These are phyloP conservation scores for Micrasema minimum DNA, from an alignment of 1,140 invertebrate species.

Conservation along the genomic window DNA sequence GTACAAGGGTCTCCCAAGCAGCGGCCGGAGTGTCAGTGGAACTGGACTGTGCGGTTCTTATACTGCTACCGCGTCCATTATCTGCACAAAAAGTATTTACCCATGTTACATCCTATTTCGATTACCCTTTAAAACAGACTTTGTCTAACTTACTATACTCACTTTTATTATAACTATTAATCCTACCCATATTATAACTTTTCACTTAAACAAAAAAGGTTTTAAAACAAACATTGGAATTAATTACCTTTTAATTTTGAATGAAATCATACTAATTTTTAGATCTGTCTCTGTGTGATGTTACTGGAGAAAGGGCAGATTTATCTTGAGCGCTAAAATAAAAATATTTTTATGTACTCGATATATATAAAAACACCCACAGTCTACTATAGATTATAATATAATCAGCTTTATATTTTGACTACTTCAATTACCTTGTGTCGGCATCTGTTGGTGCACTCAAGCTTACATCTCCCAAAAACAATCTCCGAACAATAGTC, in stretches of 20 bases:
- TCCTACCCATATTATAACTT: no score
- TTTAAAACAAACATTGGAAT: constrained; percentile 14
- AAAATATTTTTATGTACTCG: no score
- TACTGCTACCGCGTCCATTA: constrained; percentile 61
- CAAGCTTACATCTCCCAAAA: constrained; percentile 87
- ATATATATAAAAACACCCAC: no score
- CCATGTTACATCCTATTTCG: neutral
- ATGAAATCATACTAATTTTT: constrained; percentile 59
- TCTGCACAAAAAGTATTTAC: constrained; percentile 54
- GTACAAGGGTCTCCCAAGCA: constrained; percentile 93
- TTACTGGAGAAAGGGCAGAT: constrained; percentile 61
- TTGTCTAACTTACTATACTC: neutral
- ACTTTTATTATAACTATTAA: no score
- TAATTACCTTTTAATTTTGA: constrained; percentile 61
- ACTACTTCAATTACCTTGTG: constrained; percentile 26
- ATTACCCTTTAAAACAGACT: neutral
- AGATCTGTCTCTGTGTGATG: constrained; percentile 63
- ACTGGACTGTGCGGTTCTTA: constrained; percentile 56
- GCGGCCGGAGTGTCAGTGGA: constrained; percentile 66
- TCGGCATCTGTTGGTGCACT: constrained; percentile 82
- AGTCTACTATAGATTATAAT: no score
- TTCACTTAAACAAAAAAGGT: neutral
- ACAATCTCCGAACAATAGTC: constrained; percentile 90
- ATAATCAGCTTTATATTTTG: no score
- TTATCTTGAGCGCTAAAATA: constrained; percentile 57